A percentile compares a stretch with the other conserved stretches of the same genome.
Conservation (phyloP, 2,797 vertebrate genomes). For the Pelodytes ibericus region DNA sequence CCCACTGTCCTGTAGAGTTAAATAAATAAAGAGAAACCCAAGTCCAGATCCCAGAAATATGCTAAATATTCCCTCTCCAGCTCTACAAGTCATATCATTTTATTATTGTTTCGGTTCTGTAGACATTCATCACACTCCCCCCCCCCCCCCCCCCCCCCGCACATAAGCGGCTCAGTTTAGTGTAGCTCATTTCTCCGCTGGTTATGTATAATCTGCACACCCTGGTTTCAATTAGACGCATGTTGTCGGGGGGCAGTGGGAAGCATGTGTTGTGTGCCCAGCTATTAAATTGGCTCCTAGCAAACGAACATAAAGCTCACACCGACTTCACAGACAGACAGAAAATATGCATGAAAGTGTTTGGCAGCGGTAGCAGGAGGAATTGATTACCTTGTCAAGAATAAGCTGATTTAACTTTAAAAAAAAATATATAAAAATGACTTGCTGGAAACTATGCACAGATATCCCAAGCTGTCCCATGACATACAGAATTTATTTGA, state of each 20-base stretch:
- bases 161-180: background rate
- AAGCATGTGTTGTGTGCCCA: constrained; percentile 18
- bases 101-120: background rate
- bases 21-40: background rate
- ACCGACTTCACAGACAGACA: constrained; percentile 35
- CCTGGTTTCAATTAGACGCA: constrained; percentile 32
- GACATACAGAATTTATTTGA: constrained; percentile 63
- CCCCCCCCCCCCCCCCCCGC: no score
- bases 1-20: no score
- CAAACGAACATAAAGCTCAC: constrained; percentile 22
- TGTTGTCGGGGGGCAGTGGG: constrained; percentile 18
- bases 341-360: constrained; percentile 41
- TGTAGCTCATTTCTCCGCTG: constrained; percentile 25
- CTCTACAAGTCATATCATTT: background rate
- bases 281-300: constrained; percentile 31
- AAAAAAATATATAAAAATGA: constrained; percentile 42
- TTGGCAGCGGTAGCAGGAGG: constrained; percentile 34
- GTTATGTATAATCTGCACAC: constrained; percentile 19
- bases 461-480: constrained; percentile 65
- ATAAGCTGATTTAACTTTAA: constrained; percentile 58
- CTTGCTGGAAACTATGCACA: constrained; percentile 62
- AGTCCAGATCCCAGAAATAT: background rate
- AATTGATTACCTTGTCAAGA: constrained; percentile 56
- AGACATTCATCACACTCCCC: no score
- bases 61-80: background rate